A percentile compares a stretch with the other conserved stretches of the same genome.
These are phyloP conservation scores for Ceratina japonica DNA, from an alignment of 1,140 invertebrate genomes.

Conservation along the genomic window DNA sequence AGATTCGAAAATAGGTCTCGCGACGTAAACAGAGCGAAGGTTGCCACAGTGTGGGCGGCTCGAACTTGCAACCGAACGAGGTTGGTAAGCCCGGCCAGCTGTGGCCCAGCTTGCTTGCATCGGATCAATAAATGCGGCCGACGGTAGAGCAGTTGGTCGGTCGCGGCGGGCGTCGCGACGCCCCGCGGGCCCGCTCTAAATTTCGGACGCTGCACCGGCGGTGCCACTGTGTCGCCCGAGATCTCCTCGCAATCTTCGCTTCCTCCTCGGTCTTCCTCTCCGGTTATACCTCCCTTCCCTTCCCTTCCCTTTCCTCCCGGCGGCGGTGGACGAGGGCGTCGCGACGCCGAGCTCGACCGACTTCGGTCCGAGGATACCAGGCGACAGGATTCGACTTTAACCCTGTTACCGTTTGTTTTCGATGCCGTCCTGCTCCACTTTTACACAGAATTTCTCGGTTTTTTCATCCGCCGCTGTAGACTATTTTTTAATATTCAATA, in stretches of 20 bases:
- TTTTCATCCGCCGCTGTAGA: too few species aligned
- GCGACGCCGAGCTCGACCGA: constrained; percentile 20
- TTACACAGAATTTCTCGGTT: too few species aligned
- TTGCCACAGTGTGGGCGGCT: not conserved
- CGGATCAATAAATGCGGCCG: constrained; percentile 59
- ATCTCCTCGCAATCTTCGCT: constrained; percentile 27
- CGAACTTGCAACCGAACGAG: constrained; percentile 45
- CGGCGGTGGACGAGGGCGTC: constrained; percentile 12
- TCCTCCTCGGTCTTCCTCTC: constrained; percentile 15
- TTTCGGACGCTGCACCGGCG: constrained; percentile 56
- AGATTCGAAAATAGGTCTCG: constrained; percentile 41
- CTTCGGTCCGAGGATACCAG: too few species aligned
- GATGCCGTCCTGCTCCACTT: too few species aligned
- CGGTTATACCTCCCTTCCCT: too few species aligned
- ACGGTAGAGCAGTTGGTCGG: constrained; percentile 43
- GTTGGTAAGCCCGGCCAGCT: constrained; percentile 56
- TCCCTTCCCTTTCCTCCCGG: not conserved
- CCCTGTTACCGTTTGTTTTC: too few species aligned
- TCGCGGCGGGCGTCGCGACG: constrained; percentile 18
- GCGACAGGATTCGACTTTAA: too few species aligned
- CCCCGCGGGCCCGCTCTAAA: constrained; percentile 39
- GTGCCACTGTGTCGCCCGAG: constrained; percentile 57
- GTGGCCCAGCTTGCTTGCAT: constrained; percentile 57
- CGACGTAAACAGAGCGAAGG: constrained; percentile 27
- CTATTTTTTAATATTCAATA: too few species aligned